These are phyloP conservation scores for Caenorhabditis parvicauda DNA, from an alignment of 2,888 invertebrate genomes.

Conservation along the genomic window DNA sequence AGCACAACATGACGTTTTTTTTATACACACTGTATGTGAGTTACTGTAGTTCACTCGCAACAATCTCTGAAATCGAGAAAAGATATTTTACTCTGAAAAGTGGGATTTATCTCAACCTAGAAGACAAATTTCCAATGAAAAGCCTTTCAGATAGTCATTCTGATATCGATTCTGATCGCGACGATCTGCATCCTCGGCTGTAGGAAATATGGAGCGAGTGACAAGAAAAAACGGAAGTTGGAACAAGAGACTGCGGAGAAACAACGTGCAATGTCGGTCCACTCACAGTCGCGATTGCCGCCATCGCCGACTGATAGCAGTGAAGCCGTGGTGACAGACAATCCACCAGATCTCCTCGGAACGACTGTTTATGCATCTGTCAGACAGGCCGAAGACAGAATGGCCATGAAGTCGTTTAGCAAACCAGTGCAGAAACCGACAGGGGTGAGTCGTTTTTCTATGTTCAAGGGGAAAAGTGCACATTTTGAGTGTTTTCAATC, in stretches of 20 bases:
- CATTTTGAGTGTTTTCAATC: too few species aligned
- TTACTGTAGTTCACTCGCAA: too few species aligned
- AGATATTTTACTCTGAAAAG: too few species aligned
- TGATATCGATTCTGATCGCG: slow-evolving; percentile 16
- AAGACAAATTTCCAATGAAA: too few species aligned
- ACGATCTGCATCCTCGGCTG: slow-evolving; percentile 20
- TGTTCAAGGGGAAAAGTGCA: too few species aligned
- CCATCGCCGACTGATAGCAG: slow-evolving; percentile 19
- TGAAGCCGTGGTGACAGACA: slow-evolving; percentile 2
- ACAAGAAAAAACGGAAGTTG: slow-evolving; percentile 8
- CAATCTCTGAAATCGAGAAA: too few species aligned
- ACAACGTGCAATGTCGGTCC: too few species aligned
- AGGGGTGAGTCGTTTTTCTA: too few species aligned
- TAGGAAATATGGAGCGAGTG: slow-evolving; percentile 14
- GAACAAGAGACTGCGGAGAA: neutral
- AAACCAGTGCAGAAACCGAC: slow-evolving; percentile 4
- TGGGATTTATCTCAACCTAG: too few species aligned
- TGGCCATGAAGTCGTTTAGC: slow-evolving; percentile 17
- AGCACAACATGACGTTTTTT: too few species aligned
- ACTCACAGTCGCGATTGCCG: slow-evolving; percentile 19
- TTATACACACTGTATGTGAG: too few species aligned
- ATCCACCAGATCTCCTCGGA: slow-evolving; percentile 39
- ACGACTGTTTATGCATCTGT: slow-evolving; percentile 48
- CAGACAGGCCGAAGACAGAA: slow-evolving; percentile 23
- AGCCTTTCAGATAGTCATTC: slow-evolving; percentile 11